Conservation (phyloP, 2,113 vertebrate species). For the Podilymbus podiceps region DNA sequence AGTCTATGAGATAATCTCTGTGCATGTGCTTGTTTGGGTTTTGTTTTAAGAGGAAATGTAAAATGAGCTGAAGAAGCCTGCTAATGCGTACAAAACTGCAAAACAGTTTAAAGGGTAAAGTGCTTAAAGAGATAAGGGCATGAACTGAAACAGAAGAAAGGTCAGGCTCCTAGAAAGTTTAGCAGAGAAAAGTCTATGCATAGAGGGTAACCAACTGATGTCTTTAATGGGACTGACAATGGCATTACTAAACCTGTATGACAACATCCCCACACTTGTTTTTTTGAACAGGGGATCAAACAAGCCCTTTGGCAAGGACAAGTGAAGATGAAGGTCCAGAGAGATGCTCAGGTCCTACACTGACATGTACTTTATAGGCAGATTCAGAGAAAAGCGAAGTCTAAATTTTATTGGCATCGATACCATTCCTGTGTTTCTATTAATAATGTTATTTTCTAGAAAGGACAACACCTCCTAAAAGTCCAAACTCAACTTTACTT, state of each 20-base stretch:
- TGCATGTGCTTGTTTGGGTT: background rate
- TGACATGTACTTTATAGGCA: background rate
- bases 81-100: background rate
- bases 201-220: background rate
- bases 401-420: background rate
- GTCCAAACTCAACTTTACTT: background rate
- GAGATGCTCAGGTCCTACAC: background rate
- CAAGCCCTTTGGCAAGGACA: background rate
- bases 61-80: background rate
- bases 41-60: background rate
- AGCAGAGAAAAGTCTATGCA: background rate
- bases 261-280: rapidly evolving
- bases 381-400: background rate
- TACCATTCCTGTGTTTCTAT: background rate
- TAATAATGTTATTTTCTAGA: background rate
- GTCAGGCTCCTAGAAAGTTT: background rate
- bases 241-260: background rate
- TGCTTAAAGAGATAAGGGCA: background rate
- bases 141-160: background rate
- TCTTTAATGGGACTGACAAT: background rate
- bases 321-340: background rate
- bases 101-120: background rate
- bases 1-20: background rate
- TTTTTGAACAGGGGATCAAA: background rate
- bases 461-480: background rate